A percentile compares a stretch with the other conserved stretches of the same genome.
phyloP scores from a whole-genome alignment of 92 coral and sea anemone genomes.

The Zoanthus sociatus region DNA sequence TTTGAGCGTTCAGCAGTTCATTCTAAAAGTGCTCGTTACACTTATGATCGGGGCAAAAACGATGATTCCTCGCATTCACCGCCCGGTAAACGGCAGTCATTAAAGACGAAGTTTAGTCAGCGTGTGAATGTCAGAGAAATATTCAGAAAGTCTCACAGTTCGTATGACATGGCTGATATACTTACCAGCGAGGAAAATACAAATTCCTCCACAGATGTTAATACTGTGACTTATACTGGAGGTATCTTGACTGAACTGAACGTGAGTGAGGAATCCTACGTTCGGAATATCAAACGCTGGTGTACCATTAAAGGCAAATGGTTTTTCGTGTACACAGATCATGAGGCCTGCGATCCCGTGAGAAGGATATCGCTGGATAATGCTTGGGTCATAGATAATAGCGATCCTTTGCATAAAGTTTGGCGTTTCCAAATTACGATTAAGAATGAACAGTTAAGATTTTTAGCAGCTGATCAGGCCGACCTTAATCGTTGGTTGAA shows the following conservation, averaged over 20 bases:
- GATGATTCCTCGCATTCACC: conserved; percentile 72
- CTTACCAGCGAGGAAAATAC: conserved; percentile 54
- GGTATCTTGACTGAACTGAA: conserved; percentile 76
- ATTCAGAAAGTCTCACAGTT: conserved; percentile 78
- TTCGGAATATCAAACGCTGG: conserved; percentile 74
- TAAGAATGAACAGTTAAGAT: conserved; percentile 56
- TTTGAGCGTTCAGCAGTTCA: conserved; percentile 68
- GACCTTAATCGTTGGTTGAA: conserved; percentile 83
- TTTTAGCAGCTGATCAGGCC: conserved; percentile 63
- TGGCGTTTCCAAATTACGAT: conserved; percentile 73
- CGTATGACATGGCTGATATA: conserved; percentile 75
- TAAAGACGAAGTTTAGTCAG: conserved; percentile 78
- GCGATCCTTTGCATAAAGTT: conserved; percentile 65
- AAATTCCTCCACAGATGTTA: conserved; percentile 58
- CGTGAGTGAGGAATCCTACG: conserved; percentile 58
- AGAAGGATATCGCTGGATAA: conserved; percentile 69
- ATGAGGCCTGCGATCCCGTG: conserved; percentile 72
- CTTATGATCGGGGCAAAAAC: conserved; percentile 58
- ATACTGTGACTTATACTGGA: conserved; percentile 75
- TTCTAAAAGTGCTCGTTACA: conserved; percentile 61
- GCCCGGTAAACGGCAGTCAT: conserved; percentile 68
- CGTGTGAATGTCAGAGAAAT: conserved; percentile 81
- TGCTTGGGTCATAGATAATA: conserved; percentile 66
- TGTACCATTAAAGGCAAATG: conserved; percentile 76
- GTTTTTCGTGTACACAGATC: conserved; percentile 74